A percentile compares a stretch with the other conserved stretches of the same genome.
Conservation (phyloP, 2,888 invertebrate species). For the Adelognathus sp. region DNA sequence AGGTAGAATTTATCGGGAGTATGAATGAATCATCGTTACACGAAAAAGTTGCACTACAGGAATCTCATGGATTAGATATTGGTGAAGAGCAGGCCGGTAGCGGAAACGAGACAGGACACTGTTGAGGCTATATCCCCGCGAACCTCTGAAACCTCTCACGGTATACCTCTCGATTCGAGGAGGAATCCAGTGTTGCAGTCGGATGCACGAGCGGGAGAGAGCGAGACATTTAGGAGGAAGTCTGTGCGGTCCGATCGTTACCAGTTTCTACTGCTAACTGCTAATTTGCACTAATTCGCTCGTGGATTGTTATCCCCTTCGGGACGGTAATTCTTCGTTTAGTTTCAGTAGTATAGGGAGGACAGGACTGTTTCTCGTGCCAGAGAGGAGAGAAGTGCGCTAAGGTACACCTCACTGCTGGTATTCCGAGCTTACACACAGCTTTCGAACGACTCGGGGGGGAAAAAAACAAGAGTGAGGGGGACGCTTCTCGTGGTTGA, state of each 20-base stretch:
- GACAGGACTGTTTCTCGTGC: constrained; percentile 1
- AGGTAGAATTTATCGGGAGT: no score
- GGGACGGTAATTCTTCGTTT: constrained; percentile 50
- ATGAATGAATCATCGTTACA: no score
- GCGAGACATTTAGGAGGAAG: constrained; percentile 7
- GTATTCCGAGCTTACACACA: constrained; percentile 23
- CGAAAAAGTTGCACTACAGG: no score
- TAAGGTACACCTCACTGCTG: not conserved
- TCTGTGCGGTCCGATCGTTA: constrained; percentile 40
- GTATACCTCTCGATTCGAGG: constrained; percentile 19
- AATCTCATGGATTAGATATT: no score
- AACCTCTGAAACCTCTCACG: not conserved
- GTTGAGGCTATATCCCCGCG: no score
- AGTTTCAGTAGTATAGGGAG: constrained; percentile 28
- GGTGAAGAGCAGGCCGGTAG: no score
- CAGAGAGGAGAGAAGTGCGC: constrained; percentile 17
- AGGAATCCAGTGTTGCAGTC: no score
- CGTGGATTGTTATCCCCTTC: constrained; percentile 44
- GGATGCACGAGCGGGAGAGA: constrained; percentile 13
- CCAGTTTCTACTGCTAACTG: constrained; percentile 46
- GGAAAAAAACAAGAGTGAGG: not conserved
- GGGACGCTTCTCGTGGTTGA: constrained; percentile 21
- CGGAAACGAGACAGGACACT: no score
- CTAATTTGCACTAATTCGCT: constrained; percentile 54
- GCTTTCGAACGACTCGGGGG: constrained; percentile 4